phyloP scores from a whole-genome alignment of 2,888 invertebrate genomes.

The Chromoteleia sp. region DNA sequence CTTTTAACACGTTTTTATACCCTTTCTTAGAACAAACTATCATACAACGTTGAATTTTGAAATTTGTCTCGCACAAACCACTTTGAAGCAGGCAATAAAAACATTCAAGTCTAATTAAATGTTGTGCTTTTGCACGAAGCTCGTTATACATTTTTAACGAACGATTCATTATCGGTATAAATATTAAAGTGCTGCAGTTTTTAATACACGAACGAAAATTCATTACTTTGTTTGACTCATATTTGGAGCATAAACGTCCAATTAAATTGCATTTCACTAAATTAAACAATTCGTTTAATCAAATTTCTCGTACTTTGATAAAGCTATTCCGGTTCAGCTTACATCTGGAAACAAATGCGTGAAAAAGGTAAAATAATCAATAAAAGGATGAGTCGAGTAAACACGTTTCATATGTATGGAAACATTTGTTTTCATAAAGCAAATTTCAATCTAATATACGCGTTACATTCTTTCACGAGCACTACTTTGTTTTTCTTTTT shows the following conservation, averaged over 20 bases:
- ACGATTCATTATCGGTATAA: conserved; percentile 40
- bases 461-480: conserved; percentile 13
- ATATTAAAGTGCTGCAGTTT: conserved; percentile 28
- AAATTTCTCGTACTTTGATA: conserved; percentile 16
- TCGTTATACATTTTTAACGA: conserved; percentile 52
- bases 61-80: conserved; percentile 26
- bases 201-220: conserved; percentile 21
- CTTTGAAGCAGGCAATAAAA: conserved; percentile 43
- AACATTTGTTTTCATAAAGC: conserved; percentile 43
- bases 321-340: conserved; percentile 18
- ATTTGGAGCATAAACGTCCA: conserved; percentile 26
- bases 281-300: conserved; percentile 43
- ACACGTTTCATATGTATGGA: conserved; percentile 23
- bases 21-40: conserved; percentile 53
- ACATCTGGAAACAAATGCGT: too few species aligned
- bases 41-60: conserved; percentile 44
- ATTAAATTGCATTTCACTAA: conserved; percentile 25
- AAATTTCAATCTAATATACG: conserved; percentile 42
- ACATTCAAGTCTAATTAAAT: conserved; percentile 55
- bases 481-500: too few species aligned
- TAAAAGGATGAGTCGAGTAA: conserved; percentile 27
- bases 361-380: conserved; percentile 33
- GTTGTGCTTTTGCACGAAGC: conserved; percentile 10
- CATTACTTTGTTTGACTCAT: conserved; percentile 34
- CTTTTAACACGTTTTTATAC: conserved; percentile 62